Percentiles rank a stretch among this genome's conserved stretches.
These are phyloP conservation scores for Drosophila mayaguana DNA, from an alignment of 2,888 invertebrate genomes.

Conservation along the genomic window DNA sequence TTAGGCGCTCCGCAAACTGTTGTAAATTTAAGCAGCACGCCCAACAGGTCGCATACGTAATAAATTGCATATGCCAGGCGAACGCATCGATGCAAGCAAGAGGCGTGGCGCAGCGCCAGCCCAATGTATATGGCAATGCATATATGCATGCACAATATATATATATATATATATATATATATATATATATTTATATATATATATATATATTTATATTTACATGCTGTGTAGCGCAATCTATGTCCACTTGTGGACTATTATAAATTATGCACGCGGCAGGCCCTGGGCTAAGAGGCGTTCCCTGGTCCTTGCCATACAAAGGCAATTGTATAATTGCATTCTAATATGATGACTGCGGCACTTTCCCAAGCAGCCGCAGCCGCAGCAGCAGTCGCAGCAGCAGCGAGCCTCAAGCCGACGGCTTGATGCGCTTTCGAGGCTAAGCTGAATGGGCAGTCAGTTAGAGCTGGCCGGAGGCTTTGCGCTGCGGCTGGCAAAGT, in stretches of 20 bases:
- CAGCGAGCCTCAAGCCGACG: not conserved
- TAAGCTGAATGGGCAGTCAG: too few relatives aligned
- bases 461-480: too few relatives aligned
- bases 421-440: not conserved
- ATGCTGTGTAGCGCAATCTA: not conserved
- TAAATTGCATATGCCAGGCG: conserved; percentile 47
- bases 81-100: conserved; percentile 19
- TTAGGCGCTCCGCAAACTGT: conserved; percentile 32
- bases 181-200: not conserved
- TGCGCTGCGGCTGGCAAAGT: not conserved
- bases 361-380: conserved; percentile 12
- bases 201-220: conserved; percentile 17
- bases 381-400: not conserved
- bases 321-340: conserved; percentile 71
- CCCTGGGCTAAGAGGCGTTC: conserved; percentile 19
- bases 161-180: not conserved
- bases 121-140: conserved; percentile 21
- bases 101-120: conserved; percentile 32
- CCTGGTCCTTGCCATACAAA: conserved; percentile 45
- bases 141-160: not conserved
- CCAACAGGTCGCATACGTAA: conserved; percentile 45
- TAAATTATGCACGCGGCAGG: conserved; percentile 64
- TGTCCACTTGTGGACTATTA: conserved; percentile 16
- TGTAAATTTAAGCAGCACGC: conserved; percentile 39
- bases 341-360: conserved; percentile 71